phyloP scores from a whole-genome alignment of 1,140 invertebrate species.

The Coenobita brevimanus region DNA sequence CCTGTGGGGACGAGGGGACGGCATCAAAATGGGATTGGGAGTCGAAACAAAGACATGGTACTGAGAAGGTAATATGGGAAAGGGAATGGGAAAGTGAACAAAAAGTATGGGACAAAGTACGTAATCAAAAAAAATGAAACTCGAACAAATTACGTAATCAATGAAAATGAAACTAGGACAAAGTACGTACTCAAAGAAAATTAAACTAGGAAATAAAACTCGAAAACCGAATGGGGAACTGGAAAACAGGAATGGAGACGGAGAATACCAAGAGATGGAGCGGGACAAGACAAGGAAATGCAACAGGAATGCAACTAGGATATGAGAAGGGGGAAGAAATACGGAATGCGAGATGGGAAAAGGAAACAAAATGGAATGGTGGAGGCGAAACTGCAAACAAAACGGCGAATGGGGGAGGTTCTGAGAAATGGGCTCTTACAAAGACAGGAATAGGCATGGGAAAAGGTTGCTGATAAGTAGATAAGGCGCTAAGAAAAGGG shows the following conservation, averaged over 20 bases:
- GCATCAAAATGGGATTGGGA: background rate
- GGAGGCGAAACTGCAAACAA: background rate
- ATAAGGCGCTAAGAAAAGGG: too few relatives aligned
- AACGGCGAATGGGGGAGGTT: background rate
- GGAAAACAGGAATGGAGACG: background rate
- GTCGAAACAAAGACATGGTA: background rate
- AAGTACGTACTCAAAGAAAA: background rate
- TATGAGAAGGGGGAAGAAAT: background rate
- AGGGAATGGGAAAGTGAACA: background rate
- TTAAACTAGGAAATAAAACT: background rate
- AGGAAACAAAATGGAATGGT: background rate
- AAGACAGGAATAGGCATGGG: too few relatives aligned
- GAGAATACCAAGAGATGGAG: too few relatives aligned
- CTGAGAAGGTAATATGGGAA: background rate
- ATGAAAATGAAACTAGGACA: too few relatives aligned
- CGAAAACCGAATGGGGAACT: too few relatives aligned
- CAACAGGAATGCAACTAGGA: background rate
- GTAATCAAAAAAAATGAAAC: background rate
- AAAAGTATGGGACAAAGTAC: background rate
- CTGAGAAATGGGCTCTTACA: background rate
- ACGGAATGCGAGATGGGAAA: background rate
- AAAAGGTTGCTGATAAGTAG: too few relatives aligned
- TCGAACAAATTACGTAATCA: too few relatives aligned
- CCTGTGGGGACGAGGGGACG: background rate
- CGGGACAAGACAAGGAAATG: background rate